Conservation (phyloP, 2,888 invertebrate genomes). For the Chirona hameri region DNA sequence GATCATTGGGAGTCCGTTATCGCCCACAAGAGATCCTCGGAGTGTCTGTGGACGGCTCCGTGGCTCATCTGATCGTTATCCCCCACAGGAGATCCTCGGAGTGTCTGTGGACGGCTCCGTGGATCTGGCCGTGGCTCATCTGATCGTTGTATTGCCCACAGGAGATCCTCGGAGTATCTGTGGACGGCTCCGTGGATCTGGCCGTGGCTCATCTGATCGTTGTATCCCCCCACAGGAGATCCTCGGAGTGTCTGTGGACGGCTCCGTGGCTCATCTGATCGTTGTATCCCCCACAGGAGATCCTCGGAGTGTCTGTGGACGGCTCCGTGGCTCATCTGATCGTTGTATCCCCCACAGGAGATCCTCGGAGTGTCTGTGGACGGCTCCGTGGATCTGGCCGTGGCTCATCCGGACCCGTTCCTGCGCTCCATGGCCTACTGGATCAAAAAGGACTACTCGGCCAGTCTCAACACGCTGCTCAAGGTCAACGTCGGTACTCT, state of each 20-base stretch:
- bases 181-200: too few species aligned
- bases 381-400: conserved; percentile 64
- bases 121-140: too few species aligned
- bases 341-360: not conserved
- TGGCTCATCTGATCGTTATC: too few species aligned
- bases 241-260: conserved; percentile 41
- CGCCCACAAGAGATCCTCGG: too few species aligned
- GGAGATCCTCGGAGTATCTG: too few species aligned
- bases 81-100: too few species aligned
- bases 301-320: conserved; percentile 42
- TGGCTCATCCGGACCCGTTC: conserved; percentile 92
- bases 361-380: conserved; percentile 59
- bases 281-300: too few species aligned
- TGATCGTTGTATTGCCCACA: too few species aligned
- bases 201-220: conserved; percentile 43
- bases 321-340: conserved; percentile 51
- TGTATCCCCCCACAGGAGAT: too few species aligned
- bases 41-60: too few species aligned
- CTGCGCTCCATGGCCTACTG: conserved; percentile 95
- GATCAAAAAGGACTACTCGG: conserved; percentile 87
- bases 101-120: conserved; percentile 40
- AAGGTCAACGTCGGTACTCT: conserved; percentile 68
- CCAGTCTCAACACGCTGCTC: conserved; percentile 79
- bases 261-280: conserved; percentile 56
- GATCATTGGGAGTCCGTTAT: too few species aligned